phyloP scores from a whole-genome alignment of 2,113 vertebrate genomes.

The Monarcha castaneiventris region DNA sequence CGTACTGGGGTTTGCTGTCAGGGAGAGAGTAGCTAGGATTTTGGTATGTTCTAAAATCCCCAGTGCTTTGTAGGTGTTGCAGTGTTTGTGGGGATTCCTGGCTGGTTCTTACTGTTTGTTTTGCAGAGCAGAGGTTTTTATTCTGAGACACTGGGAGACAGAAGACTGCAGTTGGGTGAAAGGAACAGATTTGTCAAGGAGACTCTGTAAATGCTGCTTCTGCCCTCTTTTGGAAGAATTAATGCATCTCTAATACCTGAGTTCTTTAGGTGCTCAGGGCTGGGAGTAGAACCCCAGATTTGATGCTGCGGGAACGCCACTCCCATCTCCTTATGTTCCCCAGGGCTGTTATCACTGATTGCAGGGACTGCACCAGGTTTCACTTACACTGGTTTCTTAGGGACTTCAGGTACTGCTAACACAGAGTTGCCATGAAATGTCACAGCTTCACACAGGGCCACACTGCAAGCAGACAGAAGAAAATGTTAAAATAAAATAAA shows the following conservation, averaged over 20 bases:
- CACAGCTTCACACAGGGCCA: not conserved
- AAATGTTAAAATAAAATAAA: not conserved
- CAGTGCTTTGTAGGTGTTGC: not conserved
- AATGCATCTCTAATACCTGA: conserved; percentile 15
- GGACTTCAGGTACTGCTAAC: not conserved
- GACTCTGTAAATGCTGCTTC: conserved; percentile 67
- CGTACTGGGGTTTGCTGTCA: not conserved
- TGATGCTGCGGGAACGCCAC: not conserved
- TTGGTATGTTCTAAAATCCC: not conserved
- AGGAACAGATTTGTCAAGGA: not conserved
- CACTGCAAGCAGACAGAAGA: not conserved
- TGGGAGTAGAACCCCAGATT: not conserved
- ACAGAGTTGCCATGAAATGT: not conserved
- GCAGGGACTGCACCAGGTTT: not conserved
- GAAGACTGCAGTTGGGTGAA: not conserved
- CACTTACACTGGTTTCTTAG: not conserved
- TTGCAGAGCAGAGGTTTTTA: not conserved
- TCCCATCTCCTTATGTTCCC: not conserved
- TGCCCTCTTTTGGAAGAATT: conserved; percentile 71
- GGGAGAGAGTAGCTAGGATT: not conserved
- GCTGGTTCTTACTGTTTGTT: not conserved
- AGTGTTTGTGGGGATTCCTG: not conserved
- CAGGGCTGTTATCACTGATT: not conserved
- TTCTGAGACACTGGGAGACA: not conserved
- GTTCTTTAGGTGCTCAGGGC: not conserved